phyloP scores from a whole-genome alignment of 2,888 invertebrate species.

The Drosophila quinaria region DNA sequence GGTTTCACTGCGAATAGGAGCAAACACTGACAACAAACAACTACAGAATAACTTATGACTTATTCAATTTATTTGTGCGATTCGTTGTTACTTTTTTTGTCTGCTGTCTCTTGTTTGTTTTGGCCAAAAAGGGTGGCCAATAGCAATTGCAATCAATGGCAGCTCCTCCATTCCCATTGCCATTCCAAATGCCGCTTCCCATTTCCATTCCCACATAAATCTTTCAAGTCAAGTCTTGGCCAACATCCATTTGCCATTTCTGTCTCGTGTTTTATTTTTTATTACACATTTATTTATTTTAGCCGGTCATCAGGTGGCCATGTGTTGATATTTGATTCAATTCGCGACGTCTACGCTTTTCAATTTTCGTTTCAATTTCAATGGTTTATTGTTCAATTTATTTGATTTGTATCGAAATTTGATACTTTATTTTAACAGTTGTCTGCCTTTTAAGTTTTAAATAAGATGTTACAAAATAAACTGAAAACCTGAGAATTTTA shows the following conservation, averaged over 20 bases:
- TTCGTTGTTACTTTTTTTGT: conserved; percentile 1
- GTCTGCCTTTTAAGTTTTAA: neutral
- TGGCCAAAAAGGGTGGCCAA: conserved; percentile 53
- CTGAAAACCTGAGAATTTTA: too few species aligned
- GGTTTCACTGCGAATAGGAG: conserved; percentile 55
- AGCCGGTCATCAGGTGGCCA: conserved; percentile 11
- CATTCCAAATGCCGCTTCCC: conserved; percentile 12
- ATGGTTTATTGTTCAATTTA: conserved; percentile 12
- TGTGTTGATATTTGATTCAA: conserved; percentile 18
- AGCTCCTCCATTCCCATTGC: conserved; percentile 20
- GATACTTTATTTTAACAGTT: neutral
- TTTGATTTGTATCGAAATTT: neutral
- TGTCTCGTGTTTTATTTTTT: conserved; percentile 12
- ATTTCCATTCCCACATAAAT: conserved; percentile 67
- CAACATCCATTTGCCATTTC: conserved; percentile 51
- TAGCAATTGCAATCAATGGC: conserved; percentile 31
- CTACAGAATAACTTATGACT: conserved; percentile 61
- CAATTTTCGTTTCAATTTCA: conserved; percentile 1
- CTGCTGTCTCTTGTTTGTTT: conserved; percentile 10
- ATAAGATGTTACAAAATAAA: neutral
- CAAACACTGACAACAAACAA: conserved; percentile 32
- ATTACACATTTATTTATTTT: conserved; percentile 2
- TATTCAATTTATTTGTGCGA: conserved; percentile 63
- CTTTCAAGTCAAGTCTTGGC: conserved; percentile 32
- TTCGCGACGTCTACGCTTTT: neutral